A percentile compares a stretch with the other conserved stretches of the same genome.
phyloP scores from a whole-genome alignment of 1,140 invertebrate species.

The Aricia agestis region DNA sequence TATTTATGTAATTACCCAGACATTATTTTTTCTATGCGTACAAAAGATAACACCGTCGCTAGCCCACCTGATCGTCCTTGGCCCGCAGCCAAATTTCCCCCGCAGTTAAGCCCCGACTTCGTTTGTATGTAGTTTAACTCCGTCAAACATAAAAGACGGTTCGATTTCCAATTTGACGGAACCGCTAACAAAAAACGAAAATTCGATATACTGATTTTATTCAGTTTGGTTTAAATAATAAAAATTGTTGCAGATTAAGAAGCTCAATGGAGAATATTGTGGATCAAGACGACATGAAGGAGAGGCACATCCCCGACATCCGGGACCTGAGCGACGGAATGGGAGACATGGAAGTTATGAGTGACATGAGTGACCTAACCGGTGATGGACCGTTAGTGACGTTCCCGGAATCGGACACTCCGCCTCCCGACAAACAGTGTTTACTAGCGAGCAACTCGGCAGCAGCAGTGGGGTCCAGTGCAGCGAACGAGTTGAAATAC shows the following conservation, averaged over 20 bases:
- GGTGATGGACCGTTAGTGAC: slow-evolving; percentile 81
- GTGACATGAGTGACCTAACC: slow-evolving; percentile 73
- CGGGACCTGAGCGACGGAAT: slow-evolving; percentile 73
- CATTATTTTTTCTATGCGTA: slow-evolving; percentile 49
- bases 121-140: slow-evolving; percentile 68
- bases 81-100: slow-evolving; percentile 61
- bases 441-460: slow-evolving; percentile 52
- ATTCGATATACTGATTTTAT: background rate
- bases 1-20: slow-evolving; percentile 40
- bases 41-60: slow-evolving; percentile 53
- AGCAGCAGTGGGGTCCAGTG: slow-evolving; percentile 51
- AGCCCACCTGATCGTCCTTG: slow-evolving; percentile 71
- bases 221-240: background rate
- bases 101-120: slow-evolving; percentile 51
- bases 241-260: slow-evolving; percentile 71
- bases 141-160: slow-evolving; percentile 69
- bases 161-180: slow-evolving; percentile 37
- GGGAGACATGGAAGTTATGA: slow-evolving; percentile 62
- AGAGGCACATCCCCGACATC: slow-evolving; percentile 65
- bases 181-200: background rate
- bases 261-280: slow-evolving; percentile 82
- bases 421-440: slow-evolving; percentile 75
- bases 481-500: slow-evolving; percentile 77
- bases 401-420: slow-evolving; percentile 86
- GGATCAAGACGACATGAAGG: slow-evolving; percentile 70